Evolutionary conservation across 1,140 invertebrate genomes (phyloP).

Genomic region (Panagrolaimus sp.): DNA sequence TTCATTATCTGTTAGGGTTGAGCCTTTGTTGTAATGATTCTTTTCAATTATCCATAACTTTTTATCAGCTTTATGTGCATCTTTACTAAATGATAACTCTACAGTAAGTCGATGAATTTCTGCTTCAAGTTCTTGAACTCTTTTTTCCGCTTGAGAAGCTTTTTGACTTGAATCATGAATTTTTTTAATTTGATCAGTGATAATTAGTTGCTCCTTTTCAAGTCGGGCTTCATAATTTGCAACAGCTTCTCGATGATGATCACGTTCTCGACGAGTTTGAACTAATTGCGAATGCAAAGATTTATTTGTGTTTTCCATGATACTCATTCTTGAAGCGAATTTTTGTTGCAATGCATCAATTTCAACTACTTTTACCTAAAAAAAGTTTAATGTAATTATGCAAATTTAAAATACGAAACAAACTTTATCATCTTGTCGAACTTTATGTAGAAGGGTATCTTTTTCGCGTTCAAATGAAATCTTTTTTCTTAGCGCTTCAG

Average conservation of each 20-base stretch:
- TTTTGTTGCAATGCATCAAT: conserved; percentile 54
- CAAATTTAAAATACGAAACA: too few species aligned
- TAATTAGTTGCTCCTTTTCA: conserved; percentile 36
- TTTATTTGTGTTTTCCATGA: conserved; percentile 57
- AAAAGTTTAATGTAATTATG: background rate
- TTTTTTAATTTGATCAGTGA: conserved; percentile 13
- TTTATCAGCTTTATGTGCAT: conserved; percentile 51
- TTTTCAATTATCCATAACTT: conserved; percentile 51
- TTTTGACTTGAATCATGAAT: background rate
- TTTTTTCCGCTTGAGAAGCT: background rate
- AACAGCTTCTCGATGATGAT: conserved; percentile 38
- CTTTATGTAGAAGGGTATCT: conserved; percentile 48
- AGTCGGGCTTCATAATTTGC: conserved; percentile 40
- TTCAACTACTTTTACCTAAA: conserved; percentile 43
- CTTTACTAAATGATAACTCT: conserved; percentile 49
- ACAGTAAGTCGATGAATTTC: conserved; percentile 43
- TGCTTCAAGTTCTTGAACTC: conserved; percentile 12
- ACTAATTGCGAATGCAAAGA: conserved; percentile 51
- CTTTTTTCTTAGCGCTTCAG: conserved; percentile 36
- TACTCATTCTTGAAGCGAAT: conserved; percentile 52
- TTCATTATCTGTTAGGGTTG: background rate
- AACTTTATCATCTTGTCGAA: conserved; percentile 51
- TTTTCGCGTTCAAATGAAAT: conserved; percentile 40
- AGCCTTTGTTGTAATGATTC: conserved; percentile 27
- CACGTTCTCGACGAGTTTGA: conserved; percentile 51